Base-by-base conservation (phyloP, 2,113 vertebrate species). In the Leucoraja erinaceus region DNA sequence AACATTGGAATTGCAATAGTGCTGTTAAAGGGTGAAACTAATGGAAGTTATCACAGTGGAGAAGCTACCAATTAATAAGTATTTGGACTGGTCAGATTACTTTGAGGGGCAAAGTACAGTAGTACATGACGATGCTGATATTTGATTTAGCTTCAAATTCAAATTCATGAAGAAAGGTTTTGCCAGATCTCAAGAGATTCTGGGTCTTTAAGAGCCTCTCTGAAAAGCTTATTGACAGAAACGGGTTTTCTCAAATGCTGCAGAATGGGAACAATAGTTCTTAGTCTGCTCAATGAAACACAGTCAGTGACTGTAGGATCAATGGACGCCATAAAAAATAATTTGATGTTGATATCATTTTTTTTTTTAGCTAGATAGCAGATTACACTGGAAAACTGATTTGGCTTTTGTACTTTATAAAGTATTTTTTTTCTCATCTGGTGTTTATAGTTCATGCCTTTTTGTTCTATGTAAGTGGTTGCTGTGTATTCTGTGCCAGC, bases 401-500 rank as follows among this genome's bases (percentile, higher is more conserved):
- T 72, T 2, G 18, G 33, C 22, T 72, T 25, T 91, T 91, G 20
- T n/a, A 91, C 31, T 20, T 90, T 88, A 63, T 33, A 91, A 91
- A 54, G 38, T 47, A 72, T 70, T 11, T 70, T 90, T 68, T 72
- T 70, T 72, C 59, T 72, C 20, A 72, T 72, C 68, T 91, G 63
- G 22, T 54, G 90, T 72, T 72, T 91, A 72, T 47, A 88, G 28
- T 61, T 91, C 70, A 25, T 91, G 90, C 68, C 66, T 91, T 91
- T 91, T 54, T 90, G 38, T 25, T 47, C 68, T 54, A 38, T 91
- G 68, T 91, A 91, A 91, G 66, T 54, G 66, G 68, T 54, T 70
- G 90, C 47, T 16, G 90, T 91, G 90, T 66, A 61, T 38, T 93
- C 83, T 94, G 76, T 94, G 93, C 94, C 93, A 93, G 77, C 16